Conservation (phyloP, 2,113 vertebrate genomes). For the Rynchops niger region DNA sequence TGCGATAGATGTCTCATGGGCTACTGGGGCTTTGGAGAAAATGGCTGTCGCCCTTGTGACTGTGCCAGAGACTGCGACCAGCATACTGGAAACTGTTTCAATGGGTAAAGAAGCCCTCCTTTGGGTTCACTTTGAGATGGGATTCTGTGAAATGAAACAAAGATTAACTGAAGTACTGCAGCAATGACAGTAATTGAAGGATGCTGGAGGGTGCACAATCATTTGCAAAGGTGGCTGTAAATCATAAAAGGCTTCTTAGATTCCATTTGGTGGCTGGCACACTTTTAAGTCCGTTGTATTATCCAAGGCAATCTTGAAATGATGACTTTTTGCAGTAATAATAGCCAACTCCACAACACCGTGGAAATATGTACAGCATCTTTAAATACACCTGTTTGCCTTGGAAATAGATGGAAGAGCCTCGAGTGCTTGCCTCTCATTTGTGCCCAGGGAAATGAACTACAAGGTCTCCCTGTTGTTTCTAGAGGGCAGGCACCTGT, state of each 20-base stretch:
- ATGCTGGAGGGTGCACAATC: background rate
- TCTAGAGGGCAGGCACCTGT: background rate
- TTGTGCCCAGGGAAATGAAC: background rate
- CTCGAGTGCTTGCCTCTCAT: background rate
- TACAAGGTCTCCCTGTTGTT: background rate
- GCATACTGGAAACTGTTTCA: slow-evolving; percentile 78
- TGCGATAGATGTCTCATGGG: slow-evolving; percentile 84
- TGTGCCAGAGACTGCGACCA: slow-evolving; percentile 82
- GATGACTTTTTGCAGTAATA: background rate
- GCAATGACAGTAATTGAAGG: background rate
- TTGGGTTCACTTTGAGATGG: background rate
- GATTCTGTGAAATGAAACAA: background rate
- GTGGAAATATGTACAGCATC: background rate
- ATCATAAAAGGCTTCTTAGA: background rate
- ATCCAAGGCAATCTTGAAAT: background rate
- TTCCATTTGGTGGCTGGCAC: background rate
- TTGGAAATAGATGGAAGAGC: background rate
- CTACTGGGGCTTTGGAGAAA: slow-evolving; percentile 84
- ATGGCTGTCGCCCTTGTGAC: slow-evolving; percentile 81
- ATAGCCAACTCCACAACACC: background rate
- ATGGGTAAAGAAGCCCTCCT: slow-evolving; percentile 65
- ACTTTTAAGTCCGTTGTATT: background rate
- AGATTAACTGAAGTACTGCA: background rate
- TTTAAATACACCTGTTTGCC: background rate
- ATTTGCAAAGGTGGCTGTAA: background rate